Evolutionary conservation across 2,888 invertebrate genomes (phyloP).

Genomic region (Pediacus dermestoides): DNA sequence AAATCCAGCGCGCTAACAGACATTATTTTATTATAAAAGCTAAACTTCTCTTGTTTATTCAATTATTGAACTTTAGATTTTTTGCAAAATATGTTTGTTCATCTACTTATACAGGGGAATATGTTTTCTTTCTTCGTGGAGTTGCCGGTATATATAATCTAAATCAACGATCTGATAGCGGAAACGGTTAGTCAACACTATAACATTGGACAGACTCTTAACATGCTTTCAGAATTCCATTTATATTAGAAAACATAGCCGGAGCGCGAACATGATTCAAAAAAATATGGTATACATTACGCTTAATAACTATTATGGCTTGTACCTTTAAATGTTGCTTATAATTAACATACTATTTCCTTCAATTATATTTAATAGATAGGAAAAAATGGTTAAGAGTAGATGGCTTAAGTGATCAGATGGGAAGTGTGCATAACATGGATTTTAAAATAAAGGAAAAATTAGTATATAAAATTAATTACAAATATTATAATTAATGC

Average conservation of each 20-base stretch:
- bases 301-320: neutral
- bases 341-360: conserved; percentile 1
- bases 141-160: too few relatives aligned
- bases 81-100: neutral
- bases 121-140: neutral
- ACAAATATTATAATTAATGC: too few relatives aligned
- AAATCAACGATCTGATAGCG: conserved; percentile 19
- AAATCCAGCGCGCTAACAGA: too few relatives aligned
- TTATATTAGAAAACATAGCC: conserved; percentile 10
- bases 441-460: too few relatives aligned
- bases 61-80: too few relatives aligned
- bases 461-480: too few relatives aligned
- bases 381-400: too few relatives aligned
- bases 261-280: neutral
- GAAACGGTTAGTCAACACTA: conserved; percentile 18
- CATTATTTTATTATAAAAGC: too few relatives aligned
- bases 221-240: conserved; percentile 19
- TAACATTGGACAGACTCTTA: conserved; percentile 12
- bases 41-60: too few relatives aligned
- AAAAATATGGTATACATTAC: neutral
- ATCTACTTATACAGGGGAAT: neutral
- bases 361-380: neutral
- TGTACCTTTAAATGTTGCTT: neutral
- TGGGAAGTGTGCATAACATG: too few relatives aligned
- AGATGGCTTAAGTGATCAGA: too few relatives aligned